These are phyloP conservation scores for Pterois miles DNA, from an alignment of 2,797 vertebrate species.

Conservation along the genomic window DNA sequence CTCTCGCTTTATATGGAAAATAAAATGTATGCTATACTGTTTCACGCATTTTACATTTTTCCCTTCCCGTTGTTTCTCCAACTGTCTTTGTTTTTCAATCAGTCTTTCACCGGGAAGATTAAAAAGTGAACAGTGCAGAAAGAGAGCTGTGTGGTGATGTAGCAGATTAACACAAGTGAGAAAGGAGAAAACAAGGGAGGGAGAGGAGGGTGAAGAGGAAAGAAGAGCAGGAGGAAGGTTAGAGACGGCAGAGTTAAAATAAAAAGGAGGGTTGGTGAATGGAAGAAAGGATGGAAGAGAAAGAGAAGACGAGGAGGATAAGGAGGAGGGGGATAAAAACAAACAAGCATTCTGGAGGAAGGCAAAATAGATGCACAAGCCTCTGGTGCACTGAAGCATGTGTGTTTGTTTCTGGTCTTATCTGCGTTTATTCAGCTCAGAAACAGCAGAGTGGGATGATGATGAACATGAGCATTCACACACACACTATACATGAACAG, in stretches of 20 bases:
- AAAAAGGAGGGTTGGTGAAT: not conserved
- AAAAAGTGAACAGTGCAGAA: constrained; percentile 1
- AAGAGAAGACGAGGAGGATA: not conserved
- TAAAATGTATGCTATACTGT: not conserved
- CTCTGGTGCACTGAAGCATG: not conserved
- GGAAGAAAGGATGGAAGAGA: not conserved
- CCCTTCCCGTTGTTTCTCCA: not conserved
- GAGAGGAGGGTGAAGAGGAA: not conserved
- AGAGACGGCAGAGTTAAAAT: not conserved
- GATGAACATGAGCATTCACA: not conserved
- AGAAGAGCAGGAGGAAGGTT: not conserved
- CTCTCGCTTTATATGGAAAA: not conserved
- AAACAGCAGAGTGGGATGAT: not conserved
- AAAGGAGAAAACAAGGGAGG: not conserved
- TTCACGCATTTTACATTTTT: not conserved
- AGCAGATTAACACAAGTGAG: not conserved
- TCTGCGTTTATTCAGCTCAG: constrained; percentile 4
- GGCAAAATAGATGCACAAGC: not conserved
- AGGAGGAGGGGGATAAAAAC: not conserved
- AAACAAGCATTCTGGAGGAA: not conserved
- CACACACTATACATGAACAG: not conserved
- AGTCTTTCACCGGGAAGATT: not conserved
- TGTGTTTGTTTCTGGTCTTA: not conserved
- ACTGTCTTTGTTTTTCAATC: not conserved
- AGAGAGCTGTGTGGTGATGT: not conserved